Conservation (phyloP, 2,113 vertebrate genomes). For the Proteles cristata region DNA sequence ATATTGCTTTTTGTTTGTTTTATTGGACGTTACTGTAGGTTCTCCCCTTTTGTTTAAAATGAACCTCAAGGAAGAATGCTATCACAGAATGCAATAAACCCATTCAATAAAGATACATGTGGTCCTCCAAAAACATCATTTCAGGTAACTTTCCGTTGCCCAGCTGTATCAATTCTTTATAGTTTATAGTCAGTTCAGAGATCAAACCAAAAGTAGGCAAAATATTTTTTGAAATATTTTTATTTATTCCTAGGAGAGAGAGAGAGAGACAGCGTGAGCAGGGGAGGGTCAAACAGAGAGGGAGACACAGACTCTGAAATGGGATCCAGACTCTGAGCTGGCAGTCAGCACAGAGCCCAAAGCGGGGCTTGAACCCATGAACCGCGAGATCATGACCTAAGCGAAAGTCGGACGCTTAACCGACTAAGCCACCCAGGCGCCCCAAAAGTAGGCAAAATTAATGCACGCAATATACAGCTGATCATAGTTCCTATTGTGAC, state of each 20-base stretch:
- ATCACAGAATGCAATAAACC: constrained; percentile 48
- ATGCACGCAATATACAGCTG: not conserved
- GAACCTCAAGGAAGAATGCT: constrained; percentile 45
- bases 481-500: not conserved
- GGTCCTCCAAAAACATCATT: not conserved
- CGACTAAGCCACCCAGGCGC: no score
- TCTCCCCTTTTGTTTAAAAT: constrained; percentile 64
- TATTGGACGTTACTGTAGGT: constrained; percentile 33
- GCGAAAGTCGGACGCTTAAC: no score
- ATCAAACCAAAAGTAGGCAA: not conserved
- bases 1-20: constrained; percentile 72
- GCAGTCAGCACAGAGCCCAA: no score
- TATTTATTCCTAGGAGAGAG: no score
- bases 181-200: not conserved
- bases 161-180: not conserved
- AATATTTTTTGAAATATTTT: not conserved
- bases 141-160: not conserved
- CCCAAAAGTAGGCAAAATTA: not conserved
- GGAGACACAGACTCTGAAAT: no score
- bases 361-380: no score
- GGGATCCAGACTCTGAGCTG: no score
- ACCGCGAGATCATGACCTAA: no score
- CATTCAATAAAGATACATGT: constrained; percentile 13
- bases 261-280: no score
- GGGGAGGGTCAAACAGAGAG: no score